Evolutionary conservation across 2,113 vertebrate species (phyloP).

Genomic region (Psephotus haematonotus): DNA sequence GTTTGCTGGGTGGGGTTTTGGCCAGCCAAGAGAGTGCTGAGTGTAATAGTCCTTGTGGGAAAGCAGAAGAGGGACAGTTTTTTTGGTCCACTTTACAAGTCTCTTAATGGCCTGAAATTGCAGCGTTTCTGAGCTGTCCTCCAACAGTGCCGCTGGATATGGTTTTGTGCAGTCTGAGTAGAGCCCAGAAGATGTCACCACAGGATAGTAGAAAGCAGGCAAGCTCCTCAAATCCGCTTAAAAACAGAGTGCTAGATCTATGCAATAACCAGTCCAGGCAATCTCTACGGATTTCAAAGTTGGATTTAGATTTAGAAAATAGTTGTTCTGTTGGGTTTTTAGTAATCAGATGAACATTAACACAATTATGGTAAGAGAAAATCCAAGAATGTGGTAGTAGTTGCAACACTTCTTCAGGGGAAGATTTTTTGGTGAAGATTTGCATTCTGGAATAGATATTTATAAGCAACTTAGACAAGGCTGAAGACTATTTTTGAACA

Average conservation of each 20-base stretch:
- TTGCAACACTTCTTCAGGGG: not conserved
- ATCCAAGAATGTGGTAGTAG: not conserved
- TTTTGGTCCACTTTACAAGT: not conserved
- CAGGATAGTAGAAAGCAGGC: not conserved
- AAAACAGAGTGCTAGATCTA: not conserved
- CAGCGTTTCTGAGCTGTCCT: not conserved
- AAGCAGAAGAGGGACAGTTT: not conserved
- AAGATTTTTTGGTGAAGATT: not conserved
- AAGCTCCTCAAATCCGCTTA: not conserved
- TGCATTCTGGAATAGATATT: not conserved
- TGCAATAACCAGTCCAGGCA: not conserved
- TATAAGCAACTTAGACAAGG: not conserved
- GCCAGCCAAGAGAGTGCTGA: too few relatives aligned
- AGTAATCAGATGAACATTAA: not conserved
- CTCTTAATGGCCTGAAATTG: not conserved
- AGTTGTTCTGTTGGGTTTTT: not conserved
- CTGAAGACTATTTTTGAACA: slow-evolving; percentile 6
- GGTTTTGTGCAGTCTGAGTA: not conserved
- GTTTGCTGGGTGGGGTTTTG: not conserved
- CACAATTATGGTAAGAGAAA: not conserved
- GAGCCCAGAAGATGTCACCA: slow-evolving; percentile 46
- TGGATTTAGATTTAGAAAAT: not conserved
- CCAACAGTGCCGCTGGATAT: fast-evolving
- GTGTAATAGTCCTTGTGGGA: not conserved
- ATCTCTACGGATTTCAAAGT: not conserved